A percentile compares a stretch with the other conserved stretches of the same genome.
phyloP scores from a whole-genome alignment of 2,113 vertebrate species.

The Salvelinus alpinus region DNA sequence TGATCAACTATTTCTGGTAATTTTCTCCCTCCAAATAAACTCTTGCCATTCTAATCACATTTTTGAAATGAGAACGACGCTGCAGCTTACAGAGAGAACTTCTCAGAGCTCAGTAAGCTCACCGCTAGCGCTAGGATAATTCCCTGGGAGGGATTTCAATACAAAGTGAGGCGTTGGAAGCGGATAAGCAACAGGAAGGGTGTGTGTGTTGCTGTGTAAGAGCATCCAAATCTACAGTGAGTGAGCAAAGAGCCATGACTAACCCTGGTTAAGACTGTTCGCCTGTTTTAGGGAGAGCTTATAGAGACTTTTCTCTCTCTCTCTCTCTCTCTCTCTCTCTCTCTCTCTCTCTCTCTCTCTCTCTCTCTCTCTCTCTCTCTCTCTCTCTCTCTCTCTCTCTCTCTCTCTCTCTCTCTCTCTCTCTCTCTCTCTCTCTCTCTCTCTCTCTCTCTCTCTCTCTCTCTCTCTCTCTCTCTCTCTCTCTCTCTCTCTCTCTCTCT shows the following conservation, averaged over 20 bases:
- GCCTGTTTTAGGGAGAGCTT: conserved; percentile 64
- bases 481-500: too few relatives aligned
- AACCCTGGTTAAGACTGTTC: conserved; percentile 76
- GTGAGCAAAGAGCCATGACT: conserved; percentile 73
- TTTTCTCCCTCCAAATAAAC: conserved; percentile 66
- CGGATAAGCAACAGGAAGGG: conserved; percentile 75
- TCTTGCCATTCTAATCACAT: conserved; percentile 73
- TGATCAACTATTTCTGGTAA: conserved; percentile 51
- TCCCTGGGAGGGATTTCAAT: conserved; percentile 78
- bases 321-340: conserved; percentile 47
- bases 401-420: conserved; percentile 33
- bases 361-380: conserved; percentile 5
- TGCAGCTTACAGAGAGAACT: conserved; percentile 69
- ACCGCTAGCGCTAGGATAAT: conserved; percentile 75
- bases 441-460: too few relatives aligned
- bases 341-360: conserved; percentile 45
- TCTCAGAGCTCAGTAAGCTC: conserved; percentile 73
- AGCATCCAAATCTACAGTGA: conserved; percentile 74
- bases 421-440: too few relatives aligned
- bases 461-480: too few relatives aligned
- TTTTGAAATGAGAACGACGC: conserved; percentile 72
- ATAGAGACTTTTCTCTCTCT: conserved; percentile 59
- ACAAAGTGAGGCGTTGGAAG: conserved; percentile 76
- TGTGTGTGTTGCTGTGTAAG: conserved; percentile 71
- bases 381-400: too few relatives aligned